Conservation (phyloP, 2,888 invertebrate genomes). For the Dryococelus australis region DNA sequence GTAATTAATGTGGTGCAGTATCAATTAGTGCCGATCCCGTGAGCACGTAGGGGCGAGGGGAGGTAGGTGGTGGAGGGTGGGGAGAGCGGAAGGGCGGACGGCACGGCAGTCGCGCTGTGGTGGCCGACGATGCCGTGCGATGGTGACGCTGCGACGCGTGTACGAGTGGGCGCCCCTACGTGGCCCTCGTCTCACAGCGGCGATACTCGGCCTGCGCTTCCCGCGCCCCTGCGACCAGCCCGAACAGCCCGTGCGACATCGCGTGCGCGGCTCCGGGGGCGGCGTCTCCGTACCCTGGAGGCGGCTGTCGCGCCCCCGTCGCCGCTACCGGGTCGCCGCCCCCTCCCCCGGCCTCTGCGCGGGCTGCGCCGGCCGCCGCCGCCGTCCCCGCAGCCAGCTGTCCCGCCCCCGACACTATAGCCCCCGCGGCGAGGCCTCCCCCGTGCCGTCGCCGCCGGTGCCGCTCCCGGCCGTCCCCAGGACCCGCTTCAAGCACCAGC, state of each 20-base stretch:
- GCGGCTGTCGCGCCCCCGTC: background rate
- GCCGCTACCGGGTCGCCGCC: constrained; percentile 20
- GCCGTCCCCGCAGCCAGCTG: background rate
- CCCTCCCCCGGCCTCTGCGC: constrained; percentile 13
- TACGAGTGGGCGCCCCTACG: constrained; percentile 25
- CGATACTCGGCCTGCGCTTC: background rate
- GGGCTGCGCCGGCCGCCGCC: background rate
- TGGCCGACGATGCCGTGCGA: background rate
- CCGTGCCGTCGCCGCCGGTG: background rate
- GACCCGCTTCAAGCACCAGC: background rate
- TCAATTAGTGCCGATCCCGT: too few species aligned
- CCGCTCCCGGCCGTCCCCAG: background rate
- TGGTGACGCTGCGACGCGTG: constrained; percentile 12
- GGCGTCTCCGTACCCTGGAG: background rate
- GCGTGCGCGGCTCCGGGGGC: background rate
- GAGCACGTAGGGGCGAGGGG: background rate
- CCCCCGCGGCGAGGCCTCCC: too few species aligned
- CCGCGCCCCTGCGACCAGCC: background rate
- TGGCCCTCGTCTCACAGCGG: background rate
- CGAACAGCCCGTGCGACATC: background rate
- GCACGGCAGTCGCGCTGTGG: background rate
- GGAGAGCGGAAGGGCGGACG: background rate
- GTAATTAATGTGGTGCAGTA: too few species aligned
- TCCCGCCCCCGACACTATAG: background rate
- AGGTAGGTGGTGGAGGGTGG: too few species aligned